Evolutionary conservation across 2,888 invertebrate genomes (phyloP), one percentile per base, ranked within the genome.

Genomic region (Entomobrya multifasciata): DNA sequence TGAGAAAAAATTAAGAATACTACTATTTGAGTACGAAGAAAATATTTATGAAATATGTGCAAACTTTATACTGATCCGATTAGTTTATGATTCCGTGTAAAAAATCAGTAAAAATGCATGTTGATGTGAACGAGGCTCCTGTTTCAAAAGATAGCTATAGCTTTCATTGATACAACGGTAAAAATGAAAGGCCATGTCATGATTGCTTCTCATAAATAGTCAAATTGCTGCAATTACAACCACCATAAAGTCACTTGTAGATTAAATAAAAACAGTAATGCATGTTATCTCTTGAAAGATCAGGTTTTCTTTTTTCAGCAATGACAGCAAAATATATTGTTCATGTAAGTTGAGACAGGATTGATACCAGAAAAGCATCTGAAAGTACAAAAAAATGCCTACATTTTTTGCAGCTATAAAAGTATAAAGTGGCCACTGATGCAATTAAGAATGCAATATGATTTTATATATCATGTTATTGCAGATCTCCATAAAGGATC

Each of bases 161-260:
- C 52, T 49, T 65, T 67, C 80, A 80, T 67, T 80, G 80, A 81
- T 55, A 30, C 55, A 81, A 81, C 81, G 81, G 81, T 72, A 72
- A 11, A 65, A 17, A 44, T 67, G 67, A 67, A 67, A 67, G 11
- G 67, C 27, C 41, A 36, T 17, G n/a, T n/a, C 17, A 52, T 52
- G 15, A 52, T 5, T 4, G n/a, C n/a, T 65, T 0, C 41, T 13
- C 17, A 13, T 17, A 27, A 30, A 62, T 70, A 80, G 55, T 25
- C 72, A 72, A 72, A 81, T 44, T 67, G 70, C 72, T 60, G 17
- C 81, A 47, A 22, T 20, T 17, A 72, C 67, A 41, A 41, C 22
- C 41, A 11, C n/a, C 47, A 47, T 72, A 72, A 81, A 72, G 25
- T 36, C 41, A 8, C 70, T 72, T 44, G 36, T 36, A 36, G 8